A percentile compares a stretch with the other conserved stretches of the same genome.
These are phyloP conservation scores for Etheostoma cragini DNA, from an alignment of 2,113 vertebrate species.

Conservation along the genomic window DNA sequence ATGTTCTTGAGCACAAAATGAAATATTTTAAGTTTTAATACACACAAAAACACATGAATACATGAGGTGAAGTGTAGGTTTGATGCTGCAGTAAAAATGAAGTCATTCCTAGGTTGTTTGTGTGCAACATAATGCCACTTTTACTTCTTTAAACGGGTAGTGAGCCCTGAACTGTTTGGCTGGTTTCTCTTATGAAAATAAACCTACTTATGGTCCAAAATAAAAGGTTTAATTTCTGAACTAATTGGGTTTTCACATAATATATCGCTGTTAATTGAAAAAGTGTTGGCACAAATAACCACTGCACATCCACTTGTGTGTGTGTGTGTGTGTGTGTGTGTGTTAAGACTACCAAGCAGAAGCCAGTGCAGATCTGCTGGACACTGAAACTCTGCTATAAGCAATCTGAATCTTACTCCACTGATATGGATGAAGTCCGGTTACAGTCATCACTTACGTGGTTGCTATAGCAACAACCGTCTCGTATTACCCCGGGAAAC, in stretches of 20 bases:
- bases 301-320: too few species aligned
- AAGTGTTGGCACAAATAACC: not conserved
- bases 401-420: not conserved
- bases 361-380: not conserved
- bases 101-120: not conserved
- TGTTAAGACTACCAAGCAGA: not conserved
- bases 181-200: not conserved
- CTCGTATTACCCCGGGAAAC: not conserved
- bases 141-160: too few species aligned
- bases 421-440: constrained; percentile 14
- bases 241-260: not conserved
- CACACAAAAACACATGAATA: not conserved
- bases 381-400: not conserved
- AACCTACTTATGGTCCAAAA: not conserved
- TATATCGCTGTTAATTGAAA: not conserved
- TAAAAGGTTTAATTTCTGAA: not conserved
- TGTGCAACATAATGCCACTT: not conserved
- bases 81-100: not conserved
- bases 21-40: not conserved
- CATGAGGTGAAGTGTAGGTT: not conserved
- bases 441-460: not conserved
- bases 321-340: too few species aligned
- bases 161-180: too few species aligned
- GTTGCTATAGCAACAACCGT: not conserved
- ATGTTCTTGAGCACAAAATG: not conserved